Evolutionary conservation across 92 coral and sea anemone genomes (phyloP).

Genomic region (Epizoanthus stellaris): DNA sequence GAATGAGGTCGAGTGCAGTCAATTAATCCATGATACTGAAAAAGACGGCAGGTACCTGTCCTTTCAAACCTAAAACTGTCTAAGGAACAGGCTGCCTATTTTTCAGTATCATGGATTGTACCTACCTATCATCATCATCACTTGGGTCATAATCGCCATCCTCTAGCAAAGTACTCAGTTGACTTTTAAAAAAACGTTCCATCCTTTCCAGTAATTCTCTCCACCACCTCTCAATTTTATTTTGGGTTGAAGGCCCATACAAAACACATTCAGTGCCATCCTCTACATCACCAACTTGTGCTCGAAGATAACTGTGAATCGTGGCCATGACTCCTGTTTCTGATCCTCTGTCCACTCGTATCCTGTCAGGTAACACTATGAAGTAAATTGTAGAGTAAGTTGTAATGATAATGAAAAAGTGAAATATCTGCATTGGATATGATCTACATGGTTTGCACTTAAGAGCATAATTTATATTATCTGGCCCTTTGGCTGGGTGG

Average conservation of each 20-base stretch:
- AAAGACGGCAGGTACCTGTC: constrained; percentile 46
- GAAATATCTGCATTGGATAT: too few relatives aligned
- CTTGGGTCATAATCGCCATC: too few relatives aligned
- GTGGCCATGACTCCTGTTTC: constrained; percentile 74
- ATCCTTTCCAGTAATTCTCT: too few relatives aligned
- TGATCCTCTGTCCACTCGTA: constrained; percentile 63
- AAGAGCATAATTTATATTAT: constrained; percentile 2
- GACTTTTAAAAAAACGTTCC: too few relatives aligned
- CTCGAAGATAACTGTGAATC: constrained; percentile 38
- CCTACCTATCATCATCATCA: too few relatives aligned
- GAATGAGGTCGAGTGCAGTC: not conserved
- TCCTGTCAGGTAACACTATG: constrained; percentile 56
- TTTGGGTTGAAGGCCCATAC: constrained; percentile 60
- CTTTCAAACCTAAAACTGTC: constrained; percentile 17
- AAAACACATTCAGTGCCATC: too few relatives aligned
- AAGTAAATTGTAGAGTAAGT: constrained; percentile 4
- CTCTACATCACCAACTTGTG: too few relatives aligned
- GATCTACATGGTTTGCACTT: constrained; percentile 1
- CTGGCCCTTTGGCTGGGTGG: constrained; percentile 16
- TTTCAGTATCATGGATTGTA: too few relatives aligned
- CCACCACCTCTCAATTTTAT: not conserved
- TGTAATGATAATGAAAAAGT: too few relatives aligned
- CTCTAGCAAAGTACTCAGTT: too few relatives aligned
- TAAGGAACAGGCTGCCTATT: too few relatives aligned
- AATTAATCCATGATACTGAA: constrained; percentile 40